Base-by-base conservation (phyloP, 2,888 invertebrate genomes). In the Malacosoma neustria region DNA sequence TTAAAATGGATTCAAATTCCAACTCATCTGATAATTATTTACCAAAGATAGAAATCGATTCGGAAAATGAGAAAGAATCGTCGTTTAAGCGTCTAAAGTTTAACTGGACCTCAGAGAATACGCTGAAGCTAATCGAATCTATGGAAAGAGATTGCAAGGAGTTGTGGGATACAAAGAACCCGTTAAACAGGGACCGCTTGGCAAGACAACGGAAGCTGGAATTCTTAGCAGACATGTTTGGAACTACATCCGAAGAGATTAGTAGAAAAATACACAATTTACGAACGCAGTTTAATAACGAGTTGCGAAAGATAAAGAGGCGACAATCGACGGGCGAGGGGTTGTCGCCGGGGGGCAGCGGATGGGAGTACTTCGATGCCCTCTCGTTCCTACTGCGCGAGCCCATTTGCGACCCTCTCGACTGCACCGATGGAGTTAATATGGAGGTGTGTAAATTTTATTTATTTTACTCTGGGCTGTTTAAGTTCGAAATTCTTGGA, bases 301-400 rank as follows among this genome's bases (percentile, higher is more conserved):
- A 84, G 49, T 43, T 82, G 61, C 54, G 84, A 45, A 84, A 82
- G 57, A 71, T 84, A 44, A 75, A 77, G 49, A 58, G 66, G 47
- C 64, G 67, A 44, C 67, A 69, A 39, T 46, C 51, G 36, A 41
- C 46, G 32, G 40, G 42, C 39, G 43, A 55, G 45, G 46, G 54
- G 38, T 42, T 46, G 30, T 45, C 44, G 22, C 42, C 46, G 36
- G 67, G 59, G 38, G 57, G 47, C 29, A 81, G 80, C 43, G 64
- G 69, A 35, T 84, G 84, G 84, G 82, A 82, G 54, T 77, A 84
- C 46, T 84, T 84, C 47, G 81, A 84, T 29, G 64, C 79, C 37
- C 61, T 84, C 35, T 60, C 69, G 39, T 84, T 81, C 42, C 51
- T 82, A 42, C 55, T 67, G 49, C 61, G 70, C 38, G 58, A 63